Conservation (phyloP, 1,140 invertebrate species). For the Solenopsis invicta region DNA sequence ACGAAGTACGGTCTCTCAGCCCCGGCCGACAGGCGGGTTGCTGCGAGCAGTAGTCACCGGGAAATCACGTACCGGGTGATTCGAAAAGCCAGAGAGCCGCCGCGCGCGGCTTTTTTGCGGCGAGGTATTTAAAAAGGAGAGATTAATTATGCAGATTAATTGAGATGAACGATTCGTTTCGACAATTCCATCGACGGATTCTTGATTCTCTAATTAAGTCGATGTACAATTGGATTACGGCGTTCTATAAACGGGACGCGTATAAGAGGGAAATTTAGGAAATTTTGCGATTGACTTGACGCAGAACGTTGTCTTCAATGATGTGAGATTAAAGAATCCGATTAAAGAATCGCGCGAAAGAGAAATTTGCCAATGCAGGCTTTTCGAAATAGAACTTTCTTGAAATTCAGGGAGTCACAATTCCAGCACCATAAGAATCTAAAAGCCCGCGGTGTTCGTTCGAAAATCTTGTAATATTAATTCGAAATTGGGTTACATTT, state of each 20-base stretch:
- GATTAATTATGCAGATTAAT: neutral
- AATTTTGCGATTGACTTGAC: neutral
- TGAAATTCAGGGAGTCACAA: neutral
- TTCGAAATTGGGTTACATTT: neutral
- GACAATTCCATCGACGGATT: neutral
- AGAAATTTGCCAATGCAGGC: neutral
- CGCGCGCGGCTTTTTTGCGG: neutral
- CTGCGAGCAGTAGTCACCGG: constrained; percentile 33
- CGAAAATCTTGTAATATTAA: neutral
- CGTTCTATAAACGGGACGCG: neutral
- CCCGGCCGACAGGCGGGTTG: constrained; percentile 21
- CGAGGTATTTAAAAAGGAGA: neutral
- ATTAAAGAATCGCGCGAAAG: neutral
- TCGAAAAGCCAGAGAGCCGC: too few species aligned
- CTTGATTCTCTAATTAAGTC: neutral
- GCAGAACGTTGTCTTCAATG: neutral
- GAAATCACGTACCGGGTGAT: constrained; percentile 32
- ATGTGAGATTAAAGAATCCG: neutral
- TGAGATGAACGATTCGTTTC: neutral
- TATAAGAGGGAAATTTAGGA: neutral
- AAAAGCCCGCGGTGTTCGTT: neutral
- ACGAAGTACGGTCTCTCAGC: constrained; percentile 35
- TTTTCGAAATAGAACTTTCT: constrained; percentile 5
- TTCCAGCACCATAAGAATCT: neutral
- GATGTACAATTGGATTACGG: neutral